phyloP scores from a whole-genome alignment of 2,888 invertebrate genomes.

The Meta bourneti region DNA sequence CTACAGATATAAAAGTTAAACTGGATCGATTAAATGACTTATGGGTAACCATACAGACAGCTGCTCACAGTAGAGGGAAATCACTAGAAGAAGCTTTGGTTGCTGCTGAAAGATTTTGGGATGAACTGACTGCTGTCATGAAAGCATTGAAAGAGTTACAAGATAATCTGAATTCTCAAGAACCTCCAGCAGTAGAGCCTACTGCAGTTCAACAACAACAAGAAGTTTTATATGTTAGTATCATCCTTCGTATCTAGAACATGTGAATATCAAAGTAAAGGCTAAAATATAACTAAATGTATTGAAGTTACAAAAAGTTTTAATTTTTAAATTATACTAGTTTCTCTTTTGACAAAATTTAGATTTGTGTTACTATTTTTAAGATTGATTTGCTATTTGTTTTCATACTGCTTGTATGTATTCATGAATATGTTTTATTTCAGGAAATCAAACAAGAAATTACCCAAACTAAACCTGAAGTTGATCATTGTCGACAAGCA shows the following conservation, averaged over 20 bases:
- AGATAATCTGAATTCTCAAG: conserved; percentile 91
- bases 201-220: conserved; percentile 95
- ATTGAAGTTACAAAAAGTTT: too few relatives aligned
- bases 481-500: conserved; percentile 94
- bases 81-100: conserved; percentile 92
- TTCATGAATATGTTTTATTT: neutral
- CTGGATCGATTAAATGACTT: conserved; percentile 93
- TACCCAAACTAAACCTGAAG: conserved; percentile 90
- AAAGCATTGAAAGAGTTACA: conserved; percentile 92
- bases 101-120: conserved; percentile 97
- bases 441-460: conserved; percentile 81
- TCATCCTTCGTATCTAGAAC: neutral
- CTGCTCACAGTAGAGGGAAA: conserved; percentile 90
- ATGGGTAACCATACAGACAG: conserved; percentile 95
- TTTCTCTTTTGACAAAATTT: neutral
- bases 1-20: conserved; percentile 92
- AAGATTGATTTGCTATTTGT: neutral
- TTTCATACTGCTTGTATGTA: neutral
- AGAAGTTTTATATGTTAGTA: conserved; percentile 85
- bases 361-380: neutral
- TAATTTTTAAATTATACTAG: neutral
- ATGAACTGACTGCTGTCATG: conserved; percentile 93
- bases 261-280: neutral
- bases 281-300: neutral
- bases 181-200: conserved; percentile 96